Evolutionary conservation across 1,140 invertebrate species (phyloP), one percentile per base, ranked within the genome.

Genomic region (Formica exsecta): DNA sequence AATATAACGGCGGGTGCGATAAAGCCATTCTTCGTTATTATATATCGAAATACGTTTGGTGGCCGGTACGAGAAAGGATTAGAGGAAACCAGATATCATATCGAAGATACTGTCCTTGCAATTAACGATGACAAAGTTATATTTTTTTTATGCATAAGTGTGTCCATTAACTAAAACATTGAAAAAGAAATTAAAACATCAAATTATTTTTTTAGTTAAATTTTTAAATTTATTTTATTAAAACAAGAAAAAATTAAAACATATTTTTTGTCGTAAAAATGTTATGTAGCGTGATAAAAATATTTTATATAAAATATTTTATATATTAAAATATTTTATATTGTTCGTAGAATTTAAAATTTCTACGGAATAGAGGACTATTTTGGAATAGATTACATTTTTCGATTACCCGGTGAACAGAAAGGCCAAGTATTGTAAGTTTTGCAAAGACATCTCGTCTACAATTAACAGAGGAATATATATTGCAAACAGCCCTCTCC

Each of bases 391-490:
- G 13, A 51, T 16, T 16, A 51, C 11, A 41, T 74, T 61, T 74
- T 76, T 22, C 44, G 19, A 36, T 80, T 80, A 51, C 41, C 9
- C 1, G 2, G 9, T 9, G 41, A 3, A 8, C 9, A 0, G 36
- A 3, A n/a, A 25, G 16, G 13, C 3, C 73, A 64, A 71, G 81
- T 66, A 87, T 70, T 54, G 64, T 80, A 25, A 85, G 61, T 64
- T 59, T 85, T 61, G 59, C 65, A 87, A 83, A 87, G 86, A 79
- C 59, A 70, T 25, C 29, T 59, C 25, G 59, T 22, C 59, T 65
- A 75, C 83, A 90, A 90, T 90, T 87, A 87, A 90, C 86, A 87
- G 73, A 83, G 81, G 87, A 90, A 87, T 54, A 65, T 83, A 90
- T 88, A 89, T 85, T 48, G 79, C 74, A 61, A 75, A 64, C 36